phyloP scores from a whole-genome alignment of 2,797 vertebrate species.

The Liparis tanakae region DNA sequence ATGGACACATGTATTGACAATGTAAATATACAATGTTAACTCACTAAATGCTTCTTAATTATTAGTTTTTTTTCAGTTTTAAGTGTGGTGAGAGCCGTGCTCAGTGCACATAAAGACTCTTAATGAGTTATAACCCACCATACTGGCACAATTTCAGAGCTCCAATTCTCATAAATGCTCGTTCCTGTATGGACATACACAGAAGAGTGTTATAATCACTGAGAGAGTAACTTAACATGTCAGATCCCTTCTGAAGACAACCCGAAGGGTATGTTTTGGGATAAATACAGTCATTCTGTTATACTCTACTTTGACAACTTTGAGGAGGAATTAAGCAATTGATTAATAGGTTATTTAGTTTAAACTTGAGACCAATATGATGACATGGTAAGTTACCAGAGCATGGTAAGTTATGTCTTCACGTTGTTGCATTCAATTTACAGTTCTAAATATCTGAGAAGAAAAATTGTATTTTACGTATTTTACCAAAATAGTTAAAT shows the following conservation, averaged over 20 bases:
- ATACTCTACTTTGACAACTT: background rate
- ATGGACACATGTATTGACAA: background rate
- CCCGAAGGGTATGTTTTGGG: conserved; percentile 22
- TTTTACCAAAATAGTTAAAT: no score
- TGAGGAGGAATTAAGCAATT: background rate
- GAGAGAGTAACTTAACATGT: conserved; percentile 56
- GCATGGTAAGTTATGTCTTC: no score
- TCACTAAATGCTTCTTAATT: conserved; percentile 12
- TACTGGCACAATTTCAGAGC: conserved; percentile 15
- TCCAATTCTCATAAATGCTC: conserved; percentile 40
- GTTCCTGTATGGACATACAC: conserved; percentile 40
- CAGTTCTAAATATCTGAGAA: no score
- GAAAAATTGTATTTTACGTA: no score
- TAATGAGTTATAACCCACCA: conserved; percentile 21
- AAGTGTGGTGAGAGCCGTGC: background rate
- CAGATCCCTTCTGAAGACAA: conserved; percentile 46
- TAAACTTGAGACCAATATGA: background rate
- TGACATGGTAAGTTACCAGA: background rate
- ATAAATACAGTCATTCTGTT: conserved; percentile 1
- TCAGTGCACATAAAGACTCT: conserved; percentile 7
- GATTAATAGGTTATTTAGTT: background rate
- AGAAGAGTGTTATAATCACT: conserved; percentile 45
- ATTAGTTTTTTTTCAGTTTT: conserved; percentile 27
- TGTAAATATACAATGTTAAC: conserved; percentile 16
- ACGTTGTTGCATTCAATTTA: no score